Percentiles rank a stretch among this genome's conserved stretches.
Evolutionary conservation across 2,888 invertebrate genomes (phyloP).

Genomic region (Drosophila neonasuta): DNA sequence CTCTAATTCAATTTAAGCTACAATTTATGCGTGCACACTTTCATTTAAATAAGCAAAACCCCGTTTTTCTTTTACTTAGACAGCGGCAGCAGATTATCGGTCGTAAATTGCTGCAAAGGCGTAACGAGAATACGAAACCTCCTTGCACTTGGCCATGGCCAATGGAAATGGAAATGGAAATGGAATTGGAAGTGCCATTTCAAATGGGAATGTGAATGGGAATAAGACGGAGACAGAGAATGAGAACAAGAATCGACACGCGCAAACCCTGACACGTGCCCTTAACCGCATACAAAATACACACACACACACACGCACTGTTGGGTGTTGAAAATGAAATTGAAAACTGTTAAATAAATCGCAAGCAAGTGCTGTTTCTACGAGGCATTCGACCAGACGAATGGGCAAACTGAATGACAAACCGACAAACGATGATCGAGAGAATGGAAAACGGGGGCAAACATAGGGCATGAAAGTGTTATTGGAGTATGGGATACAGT

Average conservation of each 20-base stretch:
- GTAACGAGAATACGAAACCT: slow-evolving; percentile 58
- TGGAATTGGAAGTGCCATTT: slow-evolving; percentile 29
- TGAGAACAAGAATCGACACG: slow-evolving; percentile 48
- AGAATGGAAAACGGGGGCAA: background rate
- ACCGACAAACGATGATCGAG: slow-evolving; percentile 18
- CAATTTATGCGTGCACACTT: background rate
- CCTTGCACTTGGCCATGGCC: slow-evolving; percentile 55
- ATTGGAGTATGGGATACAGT: slow-evolving; percentile 2
- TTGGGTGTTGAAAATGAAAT: slow-evolving; percentile 71
- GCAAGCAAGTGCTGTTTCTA: slow-evolving; percentile 59
- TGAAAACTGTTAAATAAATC: slow-evolving; percentile 77
- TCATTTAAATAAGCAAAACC: background rate
- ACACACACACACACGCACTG: slow-evolving; percentile 14
- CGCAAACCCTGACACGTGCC: slow-evolving; percentile 71
- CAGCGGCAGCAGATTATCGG: slow-evolving; percentile 53
- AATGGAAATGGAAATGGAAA: slow-evolving; percentile 41
- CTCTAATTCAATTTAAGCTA: background rate
- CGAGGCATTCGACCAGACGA: slow-evolving; percentile 36
- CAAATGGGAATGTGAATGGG: slow-evolving; percentile 15
- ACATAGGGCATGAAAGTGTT: background rate
- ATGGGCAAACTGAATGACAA: slow-evolving; percentile 43
- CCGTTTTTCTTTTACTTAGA: background rate
- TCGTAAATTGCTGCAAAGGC: slow-evolving; percentile 61
- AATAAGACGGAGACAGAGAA: slow-evolving; percentile 11
- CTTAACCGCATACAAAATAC: slow-evolving; percentile 54